Evolutionary conservation across 1,140 invertebrate genomes (phyloP).

Genomic region (Dendrolimus punctatus): DNA sequence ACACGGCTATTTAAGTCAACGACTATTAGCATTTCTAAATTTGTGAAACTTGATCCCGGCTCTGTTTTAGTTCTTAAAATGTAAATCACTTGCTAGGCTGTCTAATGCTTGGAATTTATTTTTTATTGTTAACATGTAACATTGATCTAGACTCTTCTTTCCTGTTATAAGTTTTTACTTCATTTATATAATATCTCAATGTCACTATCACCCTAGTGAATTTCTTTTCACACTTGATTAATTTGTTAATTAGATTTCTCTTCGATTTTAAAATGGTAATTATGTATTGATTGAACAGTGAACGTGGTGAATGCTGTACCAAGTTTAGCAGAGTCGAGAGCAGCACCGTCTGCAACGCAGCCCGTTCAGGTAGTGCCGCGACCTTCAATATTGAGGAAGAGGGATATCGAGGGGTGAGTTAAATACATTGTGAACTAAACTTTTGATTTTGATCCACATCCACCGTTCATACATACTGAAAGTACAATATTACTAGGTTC

Average conservation of each 20-base stretch:
- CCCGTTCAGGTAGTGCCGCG: conserved; percentile 29
- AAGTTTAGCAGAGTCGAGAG: conserved; percentile 24
- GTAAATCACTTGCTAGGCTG: too few relatives aligned
- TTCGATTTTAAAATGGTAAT: neutral
- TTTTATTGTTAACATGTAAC: too few relatives aligned
- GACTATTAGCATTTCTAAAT: too few relatives aligned
- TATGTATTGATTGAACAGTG: conserved; percentile 19
- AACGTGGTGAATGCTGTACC: conserved; percentile 33
- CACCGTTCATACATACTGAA: neutral
- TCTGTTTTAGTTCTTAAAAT: too few relatives aligned
- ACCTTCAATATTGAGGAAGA: conserved; percentile 55
- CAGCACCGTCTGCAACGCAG: conserved; percentile 19
- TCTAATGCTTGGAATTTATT: too few relatives aligned
- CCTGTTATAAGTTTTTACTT: too few relatives aligned
- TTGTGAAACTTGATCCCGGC: too few relatives aligned
- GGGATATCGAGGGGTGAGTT: conserved; percentile 48
- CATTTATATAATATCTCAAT: conserved; percentile 1
- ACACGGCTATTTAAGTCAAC: too few relatives aligned
- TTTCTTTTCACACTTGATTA: neutral
- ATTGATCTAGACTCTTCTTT: too few relatives aligned
- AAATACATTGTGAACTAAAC: neutral
- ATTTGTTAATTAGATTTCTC: neutral
- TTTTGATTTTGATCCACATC: neutral
- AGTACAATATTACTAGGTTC: too few relatives aligned
- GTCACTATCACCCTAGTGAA: neutral